phyloP scores from a whole-genome alignment of 2,113 vertebrate species.

The Alethe castanea region DNA sequence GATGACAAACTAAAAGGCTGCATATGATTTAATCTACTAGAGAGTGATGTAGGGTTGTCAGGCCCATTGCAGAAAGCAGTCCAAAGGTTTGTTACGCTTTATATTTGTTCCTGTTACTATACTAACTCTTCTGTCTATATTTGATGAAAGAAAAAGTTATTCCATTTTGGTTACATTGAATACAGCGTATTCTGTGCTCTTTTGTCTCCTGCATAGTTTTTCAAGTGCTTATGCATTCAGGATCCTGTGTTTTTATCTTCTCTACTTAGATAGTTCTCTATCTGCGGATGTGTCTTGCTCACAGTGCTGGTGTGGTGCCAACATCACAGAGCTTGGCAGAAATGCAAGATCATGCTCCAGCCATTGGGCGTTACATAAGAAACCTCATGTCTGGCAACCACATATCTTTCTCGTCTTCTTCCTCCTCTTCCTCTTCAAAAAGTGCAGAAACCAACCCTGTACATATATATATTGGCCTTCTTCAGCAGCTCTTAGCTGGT shows the following conservation, averaged over 20 bases:
- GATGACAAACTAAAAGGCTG: neutral
- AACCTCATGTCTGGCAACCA: constrained; percentile 80
- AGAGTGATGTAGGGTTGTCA: neutral
- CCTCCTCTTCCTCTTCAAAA: constrained; percentile 73
- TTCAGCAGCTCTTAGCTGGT: constrained; percentile 90
- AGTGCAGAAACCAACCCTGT: constrained; percentile 84
- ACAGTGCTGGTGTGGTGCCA: constrained; percentile 88
- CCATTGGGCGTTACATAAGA: constrained; percentile 88
- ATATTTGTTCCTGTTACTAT: neutral
- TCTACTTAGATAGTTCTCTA: constrained; percentile 88
- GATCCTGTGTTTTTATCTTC: neutral
- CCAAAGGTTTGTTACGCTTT: neutral
- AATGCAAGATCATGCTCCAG: constrained; percentile 95
- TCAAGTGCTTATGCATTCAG: neutral
- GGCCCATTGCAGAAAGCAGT: neutral
- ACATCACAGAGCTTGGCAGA: constrained; percentile 86
- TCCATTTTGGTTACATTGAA: neutral
- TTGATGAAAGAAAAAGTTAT: neutral
- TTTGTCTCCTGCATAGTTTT: neutral
- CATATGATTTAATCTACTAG: neutral
- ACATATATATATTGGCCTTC: constrained; percentile 88
- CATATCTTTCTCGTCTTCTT: constrained; percentile 52
- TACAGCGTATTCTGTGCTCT: neutral
- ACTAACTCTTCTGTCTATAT: neutral
- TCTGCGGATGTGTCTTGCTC: constrained; percentile 93